A percentile compares a stretch with the other conserved stretches of the same genome.
Evolutionary conservation across 2,113 vertebrate genomes (phyloP).

Genomic region (Daboia siamensis): DNA sequence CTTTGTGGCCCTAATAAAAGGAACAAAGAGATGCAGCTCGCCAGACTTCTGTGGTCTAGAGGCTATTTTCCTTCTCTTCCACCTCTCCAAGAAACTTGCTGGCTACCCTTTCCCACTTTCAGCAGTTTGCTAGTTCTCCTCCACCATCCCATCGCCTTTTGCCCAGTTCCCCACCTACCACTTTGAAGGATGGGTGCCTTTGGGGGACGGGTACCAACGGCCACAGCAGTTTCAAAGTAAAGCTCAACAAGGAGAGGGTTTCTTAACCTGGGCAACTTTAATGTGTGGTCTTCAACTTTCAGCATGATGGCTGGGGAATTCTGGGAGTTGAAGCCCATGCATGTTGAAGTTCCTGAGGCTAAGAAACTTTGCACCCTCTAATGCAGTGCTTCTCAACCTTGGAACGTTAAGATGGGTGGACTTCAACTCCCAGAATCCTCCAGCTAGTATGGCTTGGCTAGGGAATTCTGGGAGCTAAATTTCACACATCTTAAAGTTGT

Average conservation of each 20-base stretch:
- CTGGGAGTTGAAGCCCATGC: too few relatives aligned
- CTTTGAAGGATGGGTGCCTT: not conserved
- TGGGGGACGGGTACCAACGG: not conserved
- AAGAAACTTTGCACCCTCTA: too few relatives aligned
- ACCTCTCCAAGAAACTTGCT: not conserved
- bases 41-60: not conserved
- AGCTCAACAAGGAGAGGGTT: not conserved
- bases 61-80: not conserved
- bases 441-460: too few relatives aligned
- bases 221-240: not conserved
- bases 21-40: not conserved
- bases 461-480: too few relatives aligned
- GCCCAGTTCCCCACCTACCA: not conserved
- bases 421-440: too few relatives aligned
- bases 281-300: not conserved
- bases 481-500: too few relatives aligned
- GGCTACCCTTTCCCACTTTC: not conserved
- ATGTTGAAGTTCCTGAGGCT: too few relatives aligned
- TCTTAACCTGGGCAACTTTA: not conserved
- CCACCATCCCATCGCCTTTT: not conserved
- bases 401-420: too few relatives aligned
- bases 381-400: too few relatives aligned
- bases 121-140: not conserved
- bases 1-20: constrained; percentile 15
- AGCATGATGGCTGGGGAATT: too few relatives aligned